Evolutionary conservation across 2,888 invertebrate genomes (phyloP).

Genomic region (Hirtodrosophila cameraria): DNA sequence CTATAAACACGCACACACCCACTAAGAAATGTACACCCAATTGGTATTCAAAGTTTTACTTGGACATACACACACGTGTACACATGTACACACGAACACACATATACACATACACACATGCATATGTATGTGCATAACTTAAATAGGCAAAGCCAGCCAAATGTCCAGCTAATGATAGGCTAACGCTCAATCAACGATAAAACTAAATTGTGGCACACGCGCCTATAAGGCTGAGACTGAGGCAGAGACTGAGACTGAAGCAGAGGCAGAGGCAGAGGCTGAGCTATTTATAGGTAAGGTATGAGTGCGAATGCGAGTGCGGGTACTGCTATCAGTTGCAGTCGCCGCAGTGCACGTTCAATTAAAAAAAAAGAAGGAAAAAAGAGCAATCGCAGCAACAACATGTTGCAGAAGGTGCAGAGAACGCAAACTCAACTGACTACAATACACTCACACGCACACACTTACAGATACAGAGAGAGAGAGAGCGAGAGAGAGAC

Average conservation of each 20-base stretch:
- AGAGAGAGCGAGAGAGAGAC: conserved; percentile 16
- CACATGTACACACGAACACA: too few species aligned
- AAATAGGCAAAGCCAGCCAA: conserved; percentile 46
- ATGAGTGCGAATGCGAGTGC: conserved; percentile 34
- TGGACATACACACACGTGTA: conserved; percentile 27
- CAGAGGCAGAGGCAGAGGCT: conserved; percentile 7
- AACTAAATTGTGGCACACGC: conserved; percentile 77
- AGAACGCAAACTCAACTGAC: conserved; percentile 60
- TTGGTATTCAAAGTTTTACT: conserved; percentile 28
- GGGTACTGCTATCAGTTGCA: conserved; percentile 54
- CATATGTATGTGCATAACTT: conserved; percentile 9
- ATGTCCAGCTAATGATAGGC: conserved; percentile 75
- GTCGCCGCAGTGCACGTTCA: conserved; percentile 54
- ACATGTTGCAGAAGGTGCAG: conserved; percentile 61
- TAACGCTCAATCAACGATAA: conserved; percentile 78
- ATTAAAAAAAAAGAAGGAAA: conserved; percentile 43
- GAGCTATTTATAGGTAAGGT: conserved; percentile 61
- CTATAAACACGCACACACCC: conserved; percentile 34
- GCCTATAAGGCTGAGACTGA: conserved; percentile 38
- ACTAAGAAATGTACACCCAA: conserved; percentile 33
- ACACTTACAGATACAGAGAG: conserved; percentile 15
- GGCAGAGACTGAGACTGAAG: neutral
- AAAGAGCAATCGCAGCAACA: conserved; percentile 39
- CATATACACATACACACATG: conserved; percentile 24
- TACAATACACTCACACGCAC: conserved; percentile 34